These are phyloP conservation scores for Plumapathes pennacea DNA, from an alignment of 92 coral and sea anemone species.

Conservation along the genomic window DNA sequence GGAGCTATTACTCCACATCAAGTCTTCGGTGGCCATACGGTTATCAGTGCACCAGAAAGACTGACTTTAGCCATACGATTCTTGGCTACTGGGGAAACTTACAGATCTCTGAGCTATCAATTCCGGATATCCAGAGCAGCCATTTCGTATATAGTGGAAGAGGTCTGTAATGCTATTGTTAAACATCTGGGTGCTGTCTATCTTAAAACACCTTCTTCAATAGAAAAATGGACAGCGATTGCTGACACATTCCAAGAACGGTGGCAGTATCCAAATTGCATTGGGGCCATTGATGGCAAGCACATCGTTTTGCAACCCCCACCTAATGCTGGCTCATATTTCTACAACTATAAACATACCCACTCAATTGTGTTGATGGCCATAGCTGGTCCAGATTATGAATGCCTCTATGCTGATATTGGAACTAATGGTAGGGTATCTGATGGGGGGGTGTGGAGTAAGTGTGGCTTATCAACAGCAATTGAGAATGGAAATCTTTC, in stretches of 20 bases:
- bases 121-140: conserved; percentile 33
- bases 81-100: conserved; percentile 55
- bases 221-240: conserved; percentile 41
- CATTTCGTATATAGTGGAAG: conserved; percentile 34
- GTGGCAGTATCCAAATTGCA: conserved; percentile 45
- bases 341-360: conserved; percentile 36
- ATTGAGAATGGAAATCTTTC: conserved; percentile 35
- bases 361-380: conserved; percentile 52
- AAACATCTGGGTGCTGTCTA: conserved; percentile 16
- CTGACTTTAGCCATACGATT: conserved; percentile 24
- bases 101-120: conserved; percentile 41
- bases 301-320: conserved; percentile 42
- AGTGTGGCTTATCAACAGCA: conserved; percentile 41
- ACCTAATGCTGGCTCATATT: conserved; percentile 39
- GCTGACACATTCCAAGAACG: conserved; percentile 28
- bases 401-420: conserved; percentile 41
- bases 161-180: conserved; percentile 20
- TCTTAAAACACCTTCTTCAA: conserved; percentile 24
- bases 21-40: conserved; percentile 29
- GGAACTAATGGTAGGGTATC: conserved; percentile 58
- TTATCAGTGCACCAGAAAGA: conserved; percentile 1
- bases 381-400: conserved; percentile 45
- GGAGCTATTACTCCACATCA: conserved; percentile 27
- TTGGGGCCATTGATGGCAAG: conserved; percentile 65
- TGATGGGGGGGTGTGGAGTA: conserved; percentile 61